A percentile compares a stretch with the other conserved stretches of the same genome.
Evolutionary conservation across 2,797 vertebrate species (phyloP).

Genomic region (Buphagus erythrorhynchus): DNA sequence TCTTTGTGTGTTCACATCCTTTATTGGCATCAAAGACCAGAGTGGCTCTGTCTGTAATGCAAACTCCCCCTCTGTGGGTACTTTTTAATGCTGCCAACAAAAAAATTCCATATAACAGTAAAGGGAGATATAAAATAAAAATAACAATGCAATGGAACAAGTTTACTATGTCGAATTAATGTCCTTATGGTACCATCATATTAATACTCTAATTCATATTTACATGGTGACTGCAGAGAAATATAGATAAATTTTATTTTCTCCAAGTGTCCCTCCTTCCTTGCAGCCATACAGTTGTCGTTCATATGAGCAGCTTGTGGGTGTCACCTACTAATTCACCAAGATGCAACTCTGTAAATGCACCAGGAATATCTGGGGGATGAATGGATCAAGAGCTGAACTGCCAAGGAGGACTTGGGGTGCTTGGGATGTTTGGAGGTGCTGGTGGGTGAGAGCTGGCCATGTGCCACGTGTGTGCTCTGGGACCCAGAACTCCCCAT

Average conservation of each 20-base stretch:
- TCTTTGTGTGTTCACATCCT: background rate
- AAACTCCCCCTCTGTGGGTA: background rate
- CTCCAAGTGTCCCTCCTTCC: background rate
- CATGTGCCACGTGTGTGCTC: background rate
- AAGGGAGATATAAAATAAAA: slow-evolving; percentile 14
- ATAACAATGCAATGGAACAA: background rate
- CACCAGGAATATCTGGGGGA: background rate
- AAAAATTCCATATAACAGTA: background rate
- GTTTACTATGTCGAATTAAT: background rate
- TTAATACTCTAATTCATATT: background rate
- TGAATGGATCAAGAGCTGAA: background rate
- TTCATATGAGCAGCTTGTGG: background rate
- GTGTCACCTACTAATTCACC: background rate
- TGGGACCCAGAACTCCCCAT: fast-evolving
- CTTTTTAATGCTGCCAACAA: slow-evolving; percentile 1
- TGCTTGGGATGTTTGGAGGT: background rate
- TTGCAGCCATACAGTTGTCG: background rate
- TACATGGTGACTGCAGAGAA: background rate
- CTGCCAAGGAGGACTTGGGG: background rate
- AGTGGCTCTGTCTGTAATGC: background rate
- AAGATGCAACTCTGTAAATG: background rate
- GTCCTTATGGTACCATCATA: background rate
- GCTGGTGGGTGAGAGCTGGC: background rate
- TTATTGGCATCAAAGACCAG: background rate
- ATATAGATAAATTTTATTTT: background rate